Percentiles rank a stretch among this genome's conserved stretches.
Evolutionary conservation across 2,113 vertebrate genomes (phyloP).

Genomic region (Orthonyx spaldingii): DNA sequence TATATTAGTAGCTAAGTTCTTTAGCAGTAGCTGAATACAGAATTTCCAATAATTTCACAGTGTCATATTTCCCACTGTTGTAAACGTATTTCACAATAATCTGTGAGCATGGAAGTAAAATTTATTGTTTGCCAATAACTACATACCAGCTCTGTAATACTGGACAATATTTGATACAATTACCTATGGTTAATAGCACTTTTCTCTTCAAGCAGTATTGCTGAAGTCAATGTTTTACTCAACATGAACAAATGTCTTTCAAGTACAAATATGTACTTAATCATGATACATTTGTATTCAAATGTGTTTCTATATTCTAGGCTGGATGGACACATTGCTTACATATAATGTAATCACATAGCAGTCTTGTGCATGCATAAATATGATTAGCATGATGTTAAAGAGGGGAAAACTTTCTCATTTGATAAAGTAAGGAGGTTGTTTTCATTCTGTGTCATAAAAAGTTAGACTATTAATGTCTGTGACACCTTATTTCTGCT

Average conservation of each 20-base stretch:
- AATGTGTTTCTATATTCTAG: neutral
- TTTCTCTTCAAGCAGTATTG: neutral
- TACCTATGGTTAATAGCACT: neutral
- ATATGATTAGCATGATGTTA: neutral
- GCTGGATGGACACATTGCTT: neutral
- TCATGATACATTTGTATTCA: neutral
- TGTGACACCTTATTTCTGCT: neutral
- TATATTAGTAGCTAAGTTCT: neutral
- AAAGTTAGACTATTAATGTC: neutral
- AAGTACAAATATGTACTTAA: neutral
- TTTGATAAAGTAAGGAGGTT: neutral
- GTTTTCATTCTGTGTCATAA: neutral
- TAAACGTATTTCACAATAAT: neutral
- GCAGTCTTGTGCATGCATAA: neutral
- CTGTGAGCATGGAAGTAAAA: neutral
- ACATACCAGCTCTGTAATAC: neutral
- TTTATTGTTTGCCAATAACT: neutral
- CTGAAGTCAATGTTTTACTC: conserved; percentile 10
- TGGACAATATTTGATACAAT: neutral
- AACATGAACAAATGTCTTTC: neutral
- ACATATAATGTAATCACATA: neutral
- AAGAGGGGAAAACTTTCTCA: neutral
- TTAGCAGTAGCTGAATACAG: neutral
- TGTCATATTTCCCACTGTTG: neutral
- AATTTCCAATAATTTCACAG: neutral